These are phyloP conservation scores for Willisornis vidua DNA, from an alignment of 2,113 vertebrate genomes.

Conservation along the genomic window DNA sequence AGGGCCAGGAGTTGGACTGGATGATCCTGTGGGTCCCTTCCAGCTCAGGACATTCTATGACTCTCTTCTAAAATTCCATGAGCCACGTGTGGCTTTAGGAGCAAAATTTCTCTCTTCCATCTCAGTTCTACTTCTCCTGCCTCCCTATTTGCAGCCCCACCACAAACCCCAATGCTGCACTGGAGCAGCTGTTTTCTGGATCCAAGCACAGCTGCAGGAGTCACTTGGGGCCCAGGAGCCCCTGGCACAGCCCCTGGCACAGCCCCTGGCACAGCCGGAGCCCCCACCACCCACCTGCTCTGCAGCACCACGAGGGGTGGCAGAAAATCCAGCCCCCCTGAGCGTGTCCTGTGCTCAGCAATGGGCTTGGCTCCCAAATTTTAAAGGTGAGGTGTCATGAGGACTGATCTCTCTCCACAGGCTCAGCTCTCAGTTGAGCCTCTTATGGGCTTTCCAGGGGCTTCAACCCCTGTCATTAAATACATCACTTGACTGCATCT, in stretches of 20 bases:
- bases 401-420: too few species aligned
- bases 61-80: too few species aligned
- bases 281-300: neutral
- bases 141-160: too few species aligned
- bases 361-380: rapidly evolving
- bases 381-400: too few species aligned
- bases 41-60: neutral
- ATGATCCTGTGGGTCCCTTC: neutral
- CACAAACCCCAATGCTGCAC: too few species aligned
- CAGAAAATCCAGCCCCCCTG: rapidly evolving
- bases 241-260: neutral
- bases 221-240: neutral
- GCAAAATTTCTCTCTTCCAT: neutral
- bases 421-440: too few species aligned
- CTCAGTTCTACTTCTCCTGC: rapidly evolving
- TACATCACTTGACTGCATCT: too few species aligned
- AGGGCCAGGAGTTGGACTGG: neutral
- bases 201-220: neutral
- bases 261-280: neutral
- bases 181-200: neutral
- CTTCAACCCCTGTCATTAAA: too few species aligned
- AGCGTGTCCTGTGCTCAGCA: rapidly evolving
- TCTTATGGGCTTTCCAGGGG: too few species aligned
- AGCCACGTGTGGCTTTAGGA: neutral
- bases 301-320: too few species aligned